phyloP scores from a whole-genome alignment of 1,140 invertebrate genomes.

The Magallana angulata region DNA sequence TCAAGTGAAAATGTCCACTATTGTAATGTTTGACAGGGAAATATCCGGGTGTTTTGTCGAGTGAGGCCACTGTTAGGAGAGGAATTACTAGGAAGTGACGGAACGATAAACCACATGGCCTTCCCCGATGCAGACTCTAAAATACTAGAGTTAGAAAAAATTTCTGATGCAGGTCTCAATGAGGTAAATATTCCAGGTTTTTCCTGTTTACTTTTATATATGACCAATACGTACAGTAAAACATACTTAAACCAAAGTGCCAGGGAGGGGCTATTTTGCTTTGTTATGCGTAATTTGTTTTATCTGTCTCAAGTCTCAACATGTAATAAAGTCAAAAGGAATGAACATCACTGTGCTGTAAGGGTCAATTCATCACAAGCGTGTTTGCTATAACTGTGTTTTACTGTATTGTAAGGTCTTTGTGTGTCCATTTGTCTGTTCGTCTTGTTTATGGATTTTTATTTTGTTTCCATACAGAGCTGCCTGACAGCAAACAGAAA shows the following conservation, averaged over 20 bases:
- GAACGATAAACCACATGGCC: conserved; percentile 97
- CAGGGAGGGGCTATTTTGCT: too few relatives aligned
- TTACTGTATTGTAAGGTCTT: too few relatives aligned
- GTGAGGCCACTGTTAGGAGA: conserved; percentile 98
- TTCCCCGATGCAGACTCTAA: conserved; percentile 93
- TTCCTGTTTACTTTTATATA: neutral
- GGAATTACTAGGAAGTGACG: conserved; percentile 91
- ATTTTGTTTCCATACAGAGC: conserved; percentile 62
- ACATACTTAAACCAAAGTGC: too few relatives aligned
- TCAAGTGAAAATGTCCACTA: neutral
- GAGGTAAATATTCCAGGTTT: conserved; percentile 68
- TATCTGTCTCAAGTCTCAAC: too few relatives aligned
- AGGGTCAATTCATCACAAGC: too few relatives aligned
- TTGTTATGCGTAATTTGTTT: too few relatives aligned
- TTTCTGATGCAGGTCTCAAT: conserved; percentile 70
- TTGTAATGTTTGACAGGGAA: conserved; percentile 81
- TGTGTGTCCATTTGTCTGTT: neutral
- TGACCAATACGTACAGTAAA: too few relatives aligned
- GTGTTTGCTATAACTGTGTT: too few relatives aligned
- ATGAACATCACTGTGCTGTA: too few relatives aligned
- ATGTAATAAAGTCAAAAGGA: too few relatives aligned
- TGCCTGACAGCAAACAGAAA: conserved; percentile 61
- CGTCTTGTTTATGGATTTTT: neutral
- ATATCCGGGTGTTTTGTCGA: conserved; percentile 98
- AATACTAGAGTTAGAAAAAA: conserved; percentile 73